Evolutionary conservation across 2,113 vertebrate species (phyloP), one percentile per base, ranked within the genome.

Genomic region (Poeciliopsis retropinna): DNA sequence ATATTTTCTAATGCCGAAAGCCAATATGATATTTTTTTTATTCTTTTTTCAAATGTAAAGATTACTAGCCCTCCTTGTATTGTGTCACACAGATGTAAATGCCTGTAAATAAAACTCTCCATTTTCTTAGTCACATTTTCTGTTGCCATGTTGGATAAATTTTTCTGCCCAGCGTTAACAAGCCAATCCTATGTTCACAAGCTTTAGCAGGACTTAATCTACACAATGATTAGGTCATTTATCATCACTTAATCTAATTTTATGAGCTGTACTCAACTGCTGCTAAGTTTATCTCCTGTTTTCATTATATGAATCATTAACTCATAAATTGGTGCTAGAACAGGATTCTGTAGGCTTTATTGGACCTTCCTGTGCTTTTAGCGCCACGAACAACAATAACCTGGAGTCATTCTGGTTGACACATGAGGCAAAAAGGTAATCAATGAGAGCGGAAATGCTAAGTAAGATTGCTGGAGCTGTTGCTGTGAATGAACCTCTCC

Each of bases 231-330:
- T 80, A 61, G 80, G 70, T 39, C 32, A 83, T 85, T 85, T 75
- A 37, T 72, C 63, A 74, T 76, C 44, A 60, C 65, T 83, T 72
- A 60, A 84, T 75, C 85, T 32, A 81, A 83, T 78, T 74, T 72
- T 77, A 83, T 74, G 82, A 86, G 70, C 78, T 70, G 66, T 74
- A 71, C 63, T 81, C 64, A 72, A 64, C 73, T 70, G 72, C 27
- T 54, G 64, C 67, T 86, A 47, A 62, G 83, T 75, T 85, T 78
- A 78, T 79, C 74, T 84, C 71, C 70, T 81, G 79, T 84, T 88
- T 89, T 76, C 80, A 88, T 87, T 87, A 85, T 84, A 83, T 85
- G 86, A 90, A 82, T 83, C 82, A 86, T 90, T 88, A 84, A 64
- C 65, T 83, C 76, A 84, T 78, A 76, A 82, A 80, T 83, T 84